phyloP scores from a whole-genome alignment of 2,113 vertebrate species.

The Accipiter virgatus region DNA sequence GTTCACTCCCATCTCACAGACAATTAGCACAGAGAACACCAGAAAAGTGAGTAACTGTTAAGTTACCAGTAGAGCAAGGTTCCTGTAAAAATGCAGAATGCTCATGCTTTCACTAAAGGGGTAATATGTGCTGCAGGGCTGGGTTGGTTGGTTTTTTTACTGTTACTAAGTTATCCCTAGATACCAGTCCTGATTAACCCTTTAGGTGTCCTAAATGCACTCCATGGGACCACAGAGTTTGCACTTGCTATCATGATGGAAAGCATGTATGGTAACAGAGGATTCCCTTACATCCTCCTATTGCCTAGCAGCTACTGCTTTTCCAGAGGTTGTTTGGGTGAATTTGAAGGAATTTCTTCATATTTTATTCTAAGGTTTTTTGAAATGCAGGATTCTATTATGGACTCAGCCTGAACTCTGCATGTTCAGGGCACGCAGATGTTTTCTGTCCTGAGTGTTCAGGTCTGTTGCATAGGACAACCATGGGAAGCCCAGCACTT shows the following conservation, averaged over 20 bases:
- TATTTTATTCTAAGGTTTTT: neutral
- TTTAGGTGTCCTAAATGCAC: neutral
- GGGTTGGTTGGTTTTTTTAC: too few species aligned
- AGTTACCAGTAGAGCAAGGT: neutral
- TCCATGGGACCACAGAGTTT: neutral
- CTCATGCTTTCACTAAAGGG: neutral
- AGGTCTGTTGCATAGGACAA: neutral
- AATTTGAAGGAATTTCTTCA: neutral
- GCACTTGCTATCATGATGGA: neutral
- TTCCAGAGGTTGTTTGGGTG: neutral
- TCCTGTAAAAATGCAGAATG: neutral
- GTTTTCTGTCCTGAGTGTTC: neutral
- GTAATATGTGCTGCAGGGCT: neutral
- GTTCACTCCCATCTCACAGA: neutral
- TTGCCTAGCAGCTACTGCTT: neutral
- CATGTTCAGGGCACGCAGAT: neutral
- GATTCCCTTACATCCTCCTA: neutral
- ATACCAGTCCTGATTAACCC: neutral
- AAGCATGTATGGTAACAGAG: neutral
- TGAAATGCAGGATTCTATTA: neutral
- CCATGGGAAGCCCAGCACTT: neutral
- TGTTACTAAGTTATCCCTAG: neutral
- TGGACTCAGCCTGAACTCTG: neutral
- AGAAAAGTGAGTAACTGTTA: neutral
- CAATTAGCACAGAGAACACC: neutral